A percentile compares a stretch with the other conserved stretches of the same genome.
These are phyloP conservation scores for Olivierus martensii DNA, from an alignment of 1,140 invertebrate genomes.

Conservation along the genomic window DNA sequence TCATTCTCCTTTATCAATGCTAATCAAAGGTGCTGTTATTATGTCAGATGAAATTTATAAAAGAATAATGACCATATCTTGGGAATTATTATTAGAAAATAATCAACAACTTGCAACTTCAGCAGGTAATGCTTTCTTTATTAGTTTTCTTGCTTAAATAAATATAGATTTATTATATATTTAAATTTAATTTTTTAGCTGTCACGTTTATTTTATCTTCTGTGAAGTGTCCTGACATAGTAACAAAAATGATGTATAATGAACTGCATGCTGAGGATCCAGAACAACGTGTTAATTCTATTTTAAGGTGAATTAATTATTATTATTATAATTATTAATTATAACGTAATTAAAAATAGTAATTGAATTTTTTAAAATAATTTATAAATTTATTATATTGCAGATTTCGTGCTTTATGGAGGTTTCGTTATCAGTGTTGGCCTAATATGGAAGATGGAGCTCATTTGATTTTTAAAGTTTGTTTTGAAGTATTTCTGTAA, in stretches of 20 bases:
- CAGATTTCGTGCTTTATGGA: conserved; percentile 90
- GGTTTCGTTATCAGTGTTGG: conserved; percentile 96
- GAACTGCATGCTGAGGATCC: conserved; percentile 71
- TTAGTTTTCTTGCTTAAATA: not conserved
- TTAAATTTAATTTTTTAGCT: conserved; percentile 39
- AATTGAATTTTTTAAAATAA: not conserved
- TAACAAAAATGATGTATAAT: conserved; percentile 70
- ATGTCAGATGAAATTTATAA: conserved; percentile 74
- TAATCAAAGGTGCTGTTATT: conserved; percentile 85
- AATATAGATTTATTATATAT: not conserved
- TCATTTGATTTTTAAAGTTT: conserved; percentile 75
- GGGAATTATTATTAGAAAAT: conserved; percentile 80
- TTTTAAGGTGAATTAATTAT: conserved; percentile 49
- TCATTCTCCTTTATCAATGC: conserved; percentile 70
- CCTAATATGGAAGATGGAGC: conserved; percentile 96
- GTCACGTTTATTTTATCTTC: conserved; percentile 84
- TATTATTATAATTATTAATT: not conserved
- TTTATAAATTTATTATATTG: conserved; percentile 11
- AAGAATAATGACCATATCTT: conserved; percentile 76
- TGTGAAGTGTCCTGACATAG: conserved; percentile 73
- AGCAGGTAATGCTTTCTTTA: conserved; percentile 28
- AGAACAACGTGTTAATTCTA: conserved; percentile 55
- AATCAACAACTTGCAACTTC: conserved; percentile 38
- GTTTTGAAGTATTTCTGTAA: not conserved
- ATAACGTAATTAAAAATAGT: not conserved